Evolutionary conservation across 2,888 invertebrate genomes (phyloP).

Genomic region (Spodoptera littoralis): DNA sequence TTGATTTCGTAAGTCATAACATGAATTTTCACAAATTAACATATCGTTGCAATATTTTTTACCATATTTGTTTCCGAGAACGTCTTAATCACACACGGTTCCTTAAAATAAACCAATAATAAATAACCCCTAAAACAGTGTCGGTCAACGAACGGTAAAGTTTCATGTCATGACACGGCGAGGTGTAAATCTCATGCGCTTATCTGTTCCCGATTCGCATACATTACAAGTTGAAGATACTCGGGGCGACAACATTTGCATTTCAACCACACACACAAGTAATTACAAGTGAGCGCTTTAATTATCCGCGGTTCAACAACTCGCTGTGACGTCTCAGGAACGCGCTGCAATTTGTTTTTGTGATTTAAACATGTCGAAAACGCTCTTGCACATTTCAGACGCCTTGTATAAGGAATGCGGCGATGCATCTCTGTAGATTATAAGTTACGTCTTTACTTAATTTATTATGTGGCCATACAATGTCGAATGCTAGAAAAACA

Average conservation of each 20-base stretch:
- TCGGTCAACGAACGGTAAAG: conserved; percentile 77
- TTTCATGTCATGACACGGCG: conserved; percentile 72
- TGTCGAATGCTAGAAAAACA: conserved; percentile 45
- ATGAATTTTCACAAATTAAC: conserved; percentile 23
- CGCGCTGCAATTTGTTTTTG: conserved; percentile 83
- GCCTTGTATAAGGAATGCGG: conserved; percentile 28
- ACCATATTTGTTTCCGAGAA: conserved; percentile 33
- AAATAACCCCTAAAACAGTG: conserved; percentile 59
- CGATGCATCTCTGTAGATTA: conserved; percentile 31
- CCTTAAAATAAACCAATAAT: conserved; percentile 55
- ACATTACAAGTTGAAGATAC: conserved; percentile 63
- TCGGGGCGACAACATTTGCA: conserved; percentile 86
- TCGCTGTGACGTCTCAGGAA: conserved; percentile 73
- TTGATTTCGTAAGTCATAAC: conserved; percentile 1
- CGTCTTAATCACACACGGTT: conserved; percentile 39
- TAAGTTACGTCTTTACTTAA: conserved; percentile 43
- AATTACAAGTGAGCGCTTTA: conserved; percentile 83
- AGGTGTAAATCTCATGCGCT: conserved; percentile 84
- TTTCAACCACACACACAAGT: conserved; percentile 80
- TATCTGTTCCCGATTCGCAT: conserved; percentile 82
- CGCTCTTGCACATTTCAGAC: conserved; percentile 50
- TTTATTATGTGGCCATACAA: conserved; percentile 50
- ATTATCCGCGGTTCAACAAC: conserved; percentile 77
- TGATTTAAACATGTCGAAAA: conserved; percentile 75
- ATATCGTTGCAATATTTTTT: conserved; percentile 21